Conservation (phyloP, 1,140 invertebrate species). For the Coenobita brevimanus region DNA sequence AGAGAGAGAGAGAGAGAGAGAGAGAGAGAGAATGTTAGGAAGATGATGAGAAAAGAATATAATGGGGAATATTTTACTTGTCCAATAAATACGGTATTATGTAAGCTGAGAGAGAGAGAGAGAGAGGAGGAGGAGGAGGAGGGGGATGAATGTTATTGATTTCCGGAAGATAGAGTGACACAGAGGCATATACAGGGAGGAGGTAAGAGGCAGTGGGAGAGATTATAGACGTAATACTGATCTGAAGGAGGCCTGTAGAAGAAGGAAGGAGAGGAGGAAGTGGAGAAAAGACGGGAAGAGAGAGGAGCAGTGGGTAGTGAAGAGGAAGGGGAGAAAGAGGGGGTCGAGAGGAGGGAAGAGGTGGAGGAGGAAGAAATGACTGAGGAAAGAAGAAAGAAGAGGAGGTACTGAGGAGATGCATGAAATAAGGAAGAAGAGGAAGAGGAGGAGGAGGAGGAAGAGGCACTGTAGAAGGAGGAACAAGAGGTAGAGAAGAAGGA, state of each 20-base stretch:
- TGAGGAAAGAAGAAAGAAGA: background rate
- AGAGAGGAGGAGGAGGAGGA: background rate
- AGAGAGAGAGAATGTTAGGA: background rate
- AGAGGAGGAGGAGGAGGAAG: conserved; percentile 31
- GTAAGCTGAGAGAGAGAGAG: background rate
- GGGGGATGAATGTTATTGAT: background rate
- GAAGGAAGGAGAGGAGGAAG: too few relatives aligned
- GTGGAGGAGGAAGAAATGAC: background rate
- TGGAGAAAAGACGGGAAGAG: background rate
- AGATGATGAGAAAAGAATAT: background rate
- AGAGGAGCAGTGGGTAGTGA: conserved; percentile 12
- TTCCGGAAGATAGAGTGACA: too few relatives aligned
- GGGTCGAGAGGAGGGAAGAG: background rate
- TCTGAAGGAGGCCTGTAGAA: too few relatives aligned
- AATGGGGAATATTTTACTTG: too few relatives aligned
- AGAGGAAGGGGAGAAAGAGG: conserved; percentile 15
- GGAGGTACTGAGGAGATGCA: conserved; percentile 31
- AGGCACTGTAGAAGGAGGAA: background rate
- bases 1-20: background rate
- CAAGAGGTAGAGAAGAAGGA: background rate
- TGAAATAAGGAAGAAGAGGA: conserved; percentile 40
- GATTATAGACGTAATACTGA: too few relatives aligned
- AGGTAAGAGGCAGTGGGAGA: too few relatives aligned
- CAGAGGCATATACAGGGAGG: background rate
- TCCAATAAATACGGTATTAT: background rate